Base-by-base conservation (phyloP, 1,140 invertebrate species). In the Xylocopa sonorina region DNA sequence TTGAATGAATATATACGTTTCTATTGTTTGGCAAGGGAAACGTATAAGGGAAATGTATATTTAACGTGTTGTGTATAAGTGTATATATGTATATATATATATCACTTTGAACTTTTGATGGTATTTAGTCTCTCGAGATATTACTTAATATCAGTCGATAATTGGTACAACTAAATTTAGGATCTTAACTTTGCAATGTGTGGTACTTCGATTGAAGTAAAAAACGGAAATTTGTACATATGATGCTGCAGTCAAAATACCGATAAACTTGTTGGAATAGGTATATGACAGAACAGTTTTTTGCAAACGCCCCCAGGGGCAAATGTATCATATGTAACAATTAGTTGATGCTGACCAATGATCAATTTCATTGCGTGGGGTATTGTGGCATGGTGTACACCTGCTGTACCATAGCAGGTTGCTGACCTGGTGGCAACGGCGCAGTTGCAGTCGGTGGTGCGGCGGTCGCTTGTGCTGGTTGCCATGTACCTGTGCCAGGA, bases 341-440 rank as follows among this genome's bases (percentile, higher is more conserved):
- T 85, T 81, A 80, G 69, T 63, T 76, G 78, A 73, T 46, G 71
- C 57, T 57, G 57, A 82, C 71, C 58, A 78, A 86, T 86, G 68
- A 89, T 88, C 83, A 85, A 82, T 92, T 93, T 95, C 95, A 96
- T 95, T 96, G 95, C 87, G 95, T 95, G 89, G 96, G 96, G 90
- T 96, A 97, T 91, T 97, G 96, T 88, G 96, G 96, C 94, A 96
- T 96, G 85, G 95, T 94, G 85, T 95, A 95, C 88, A 95, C 94
- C n/a, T n/a, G n/a, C n/a, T n/a, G n/a, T 90, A 96, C 96, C 95
- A 97, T 95, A 80, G 95, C 94, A 50, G 95, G 95, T 86, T 94
- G 95, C 86, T 94, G 92, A 67, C 92, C 91, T 3, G 92, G 92
- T 58, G 90, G 93, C 86, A 92, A 92, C 77, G 89, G 93, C 90